Percentiles rank a stretch among this genome's conserved stretches.
phyloP scores from a whole-genome alignment of 2,797 vertebrate genomes.

The Poliocrania exsul region DNA sequence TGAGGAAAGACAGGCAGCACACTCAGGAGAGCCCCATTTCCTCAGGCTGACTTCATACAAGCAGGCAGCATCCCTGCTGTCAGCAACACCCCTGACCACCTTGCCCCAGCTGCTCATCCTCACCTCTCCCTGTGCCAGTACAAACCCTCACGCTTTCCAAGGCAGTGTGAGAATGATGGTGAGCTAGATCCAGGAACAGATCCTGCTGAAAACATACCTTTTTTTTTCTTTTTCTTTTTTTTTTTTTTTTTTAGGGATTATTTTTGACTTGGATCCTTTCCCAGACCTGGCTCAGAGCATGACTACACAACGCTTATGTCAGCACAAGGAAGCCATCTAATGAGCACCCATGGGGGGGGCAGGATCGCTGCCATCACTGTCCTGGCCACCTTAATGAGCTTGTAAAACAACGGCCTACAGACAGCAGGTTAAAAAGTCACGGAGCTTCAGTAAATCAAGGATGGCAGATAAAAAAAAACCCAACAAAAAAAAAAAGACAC shows the following conservation, averaged over 20 bases:
- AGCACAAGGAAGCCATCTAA: conserved; percentile 65
- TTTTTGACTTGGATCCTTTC: conserved; percentile 58
- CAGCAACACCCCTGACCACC: not conserved
- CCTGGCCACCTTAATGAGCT: conserved; percentile 18
- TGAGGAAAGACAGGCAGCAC: not conserved
- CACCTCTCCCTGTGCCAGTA: not conserved
- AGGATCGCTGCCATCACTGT: not conserved
- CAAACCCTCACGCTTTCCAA: not conserved
- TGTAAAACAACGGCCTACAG: conserved; percentile 25
- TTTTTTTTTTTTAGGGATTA: not conserved
- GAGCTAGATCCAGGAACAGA: conserved; percentile 28
- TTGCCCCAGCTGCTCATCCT: not conserved
- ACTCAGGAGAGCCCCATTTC: not conserved
- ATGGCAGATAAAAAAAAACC: not conserved
- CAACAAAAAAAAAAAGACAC: not conserved
- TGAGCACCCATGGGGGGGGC: conserved; percentile 22
- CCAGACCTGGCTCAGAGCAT: conserved; percentile 42
- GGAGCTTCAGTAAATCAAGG: not conserved
- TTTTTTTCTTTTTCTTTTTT: not conserved
- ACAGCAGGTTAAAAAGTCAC: conserved; percentile 54
- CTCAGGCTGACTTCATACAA: accelerated
- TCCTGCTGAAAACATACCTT: not conserved
- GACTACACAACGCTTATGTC: conserved; percentile 54
- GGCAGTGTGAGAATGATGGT: not conserved
- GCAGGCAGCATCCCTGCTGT: not conserved